A percentile compares a stretch with the other conserved stretches of the same genome.
Conservation (phyloP, 35 echinoderm and acorn worm species). For the Hemicentrotus pulcherrimus region DNA sequence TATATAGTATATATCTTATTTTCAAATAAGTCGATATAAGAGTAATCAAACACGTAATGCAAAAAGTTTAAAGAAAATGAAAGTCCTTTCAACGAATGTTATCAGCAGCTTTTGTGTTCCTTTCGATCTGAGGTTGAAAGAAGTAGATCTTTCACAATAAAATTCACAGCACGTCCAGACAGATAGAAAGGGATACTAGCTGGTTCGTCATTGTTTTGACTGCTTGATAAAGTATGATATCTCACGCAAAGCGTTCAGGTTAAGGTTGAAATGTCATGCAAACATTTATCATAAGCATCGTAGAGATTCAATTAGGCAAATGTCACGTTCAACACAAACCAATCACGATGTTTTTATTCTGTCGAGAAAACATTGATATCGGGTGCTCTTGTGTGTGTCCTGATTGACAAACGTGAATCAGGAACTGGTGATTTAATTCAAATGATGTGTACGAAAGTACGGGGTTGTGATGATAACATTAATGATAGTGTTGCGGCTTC, state of each 20-base stretch:
- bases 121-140: neutral
- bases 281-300: neutral
- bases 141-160: neutral
- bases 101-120: neutral
- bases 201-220: neutral
- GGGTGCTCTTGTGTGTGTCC: neutral
- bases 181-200: neutral
- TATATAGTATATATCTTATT: neutral
- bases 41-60: neutral
- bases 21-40: neutral
- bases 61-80: neutral
- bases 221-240: slow-evolving; percentile 16
- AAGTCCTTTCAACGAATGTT: neutral
- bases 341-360: neutral
- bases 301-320: neutral
- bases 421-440: neutral
- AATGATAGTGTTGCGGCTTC: neutral
- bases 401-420: neutral
- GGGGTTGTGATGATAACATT: neutral
- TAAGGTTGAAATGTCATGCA: neutral
- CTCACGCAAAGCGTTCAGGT: neutral
- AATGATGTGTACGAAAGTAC: neutral
- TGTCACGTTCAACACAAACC: slow-evolving; percentile 4
- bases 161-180: neutral
- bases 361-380: slow-evolving; percentile 4